phyloP scores from a whole-genome alignment of 2,888 invertebrate species.

The Phragmatobia fuliginosa region DNA sequence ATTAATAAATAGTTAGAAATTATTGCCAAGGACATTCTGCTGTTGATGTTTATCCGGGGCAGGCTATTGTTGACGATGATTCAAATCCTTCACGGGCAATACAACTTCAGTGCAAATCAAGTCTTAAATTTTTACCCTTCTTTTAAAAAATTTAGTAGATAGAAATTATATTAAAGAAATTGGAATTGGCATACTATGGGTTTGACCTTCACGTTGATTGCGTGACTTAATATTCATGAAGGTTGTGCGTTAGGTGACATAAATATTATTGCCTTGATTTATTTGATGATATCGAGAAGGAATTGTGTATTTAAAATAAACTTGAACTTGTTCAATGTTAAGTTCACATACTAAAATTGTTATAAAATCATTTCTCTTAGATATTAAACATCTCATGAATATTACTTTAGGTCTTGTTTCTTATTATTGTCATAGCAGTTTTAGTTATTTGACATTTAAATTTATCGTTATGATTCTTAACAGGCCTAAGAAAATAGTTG shows the following conservation, averaged over 20 bases:
- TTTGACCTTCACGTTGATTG: not conserved
- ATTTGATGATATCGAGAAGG: not conserved
- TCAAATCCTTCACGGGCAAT: too few species aligned
- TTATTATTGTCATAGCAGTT: too few species aligned
- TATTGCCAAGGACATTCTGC: too few species aligned
- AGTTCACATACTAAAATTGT: not conserved
- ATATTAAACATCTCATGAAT: not conserved
- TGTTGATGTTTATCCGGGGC: too few species aligned
- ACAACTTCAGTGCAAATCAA: too few species aligned
- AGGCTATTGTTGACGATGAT: too few species aligned
- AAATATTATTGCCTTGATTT: conserved; percentile 4
- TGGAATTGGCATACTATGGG: not conserved
- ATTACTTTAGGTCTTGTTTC: too few species aligned
- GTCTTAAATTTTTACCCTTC: too few species aligned
- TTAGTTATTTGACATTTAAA: too few species aligned
- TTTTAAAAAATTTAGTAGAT: not conserved
- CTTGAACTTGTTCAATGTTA: conserved; percentile 5
- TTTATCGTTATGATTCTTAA: too few species aligned
- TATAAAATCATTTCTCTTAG: not conserved
- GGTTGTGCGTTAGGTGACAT: conserved; percentile 21
- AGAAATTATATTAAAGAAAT: not conserved
- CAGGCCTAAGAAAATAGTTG: too few species aligned
- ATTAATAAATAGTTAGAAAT: too few species aligned
- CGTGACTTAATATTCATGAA: conserved; percentile 18
- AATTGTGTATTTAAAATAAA: not conserved